phyloP scores from a whole-genome alignment of 2,113 vertebrate species.

The Oryctolagus cuniculus region mOryCun1.1 NC_091436.1:70299001-70299500 shows the following conservation, averaged over 20 bases:
- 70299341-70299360: background rate
- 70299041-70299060: too few relatives aligned
- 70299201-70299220: background rate
- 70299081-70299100: too few relatives aligned
- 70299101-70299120: too few relatives aligned
- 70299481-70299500: background rate
- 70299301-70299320: background rate
- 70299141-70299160: too few relatives aligned
- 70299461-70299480: background rate
- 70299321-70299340: background rate
- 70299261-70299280: constrained; percentile 26
- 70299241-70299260: background rate
- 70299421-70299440: background rate
- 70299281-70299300: background rate
- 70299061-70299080: too few relatives aligned
- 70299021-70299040: too few relatives aligned
- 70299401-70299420: background rate
- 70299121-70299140: too few relatives aligned
- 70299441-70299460: background rate
- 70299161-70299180: too few relatives aligned
- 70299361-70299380: background rate
- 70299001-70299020: too few relatives aligned
- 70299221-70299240: constrained; percentile 32
- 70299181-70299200: too few relatives aligned
- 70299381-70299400: background rate